A percentile compares a stretch with the other conserved stretches of the same genome.
phyloP scores from a whole-genome alignment of 1,140 invertebrate species.

The Polyergus mexicanus region DNA sequence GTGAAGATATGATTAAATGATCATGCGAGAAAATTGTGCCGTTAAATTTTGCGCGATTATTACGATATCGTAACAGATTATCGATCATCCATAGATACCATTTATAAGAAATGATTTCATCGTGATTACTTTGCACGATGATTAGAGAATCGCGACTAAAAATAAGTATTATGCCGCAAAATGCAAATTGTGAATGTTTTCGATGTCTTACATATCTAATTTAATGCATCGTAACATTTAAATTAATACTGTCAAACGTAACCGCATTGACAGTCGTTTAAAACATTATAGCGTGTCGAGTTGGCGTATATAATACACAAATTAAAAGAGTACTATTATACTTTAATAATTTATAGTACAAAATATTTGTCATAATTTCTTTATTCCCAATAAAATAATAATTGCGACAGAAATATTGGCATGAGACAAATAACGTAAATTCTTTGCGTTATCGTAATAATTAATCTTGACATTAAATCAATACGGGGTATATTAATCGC shows the following conservation, averaged over 20 bases:
- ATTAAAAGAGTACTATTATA: not conserved
- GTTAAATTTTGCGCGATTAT: constrained; percentile 1
- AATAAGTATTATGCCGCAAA: not conserved
- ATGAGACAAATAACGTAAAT: constrained; percentile 24
- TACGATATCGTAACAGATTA: not conserved
- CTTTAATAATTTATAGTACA: not conserved
- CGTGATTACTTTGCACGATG: not conserved
- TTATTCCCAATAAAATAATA: not conserved
- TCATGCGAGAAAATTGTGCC: not conserved
- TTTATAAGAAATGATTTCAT: constrained; percentile 43
- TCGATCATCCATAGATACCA: constrained; percentile 3
- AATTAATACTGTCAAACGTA: not conserved
- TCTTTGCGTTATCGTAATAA: constrained; percentile 29
- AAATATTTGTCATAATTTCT: not conserved
- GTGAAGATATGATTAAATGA: not conserved
- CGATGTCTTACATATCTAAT: constrained; percentile 7
- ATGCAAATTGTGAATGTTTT: constrained; percentile 6
- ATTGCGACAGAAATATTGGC: not conserved
- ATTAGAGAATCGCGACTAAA: not conserved
- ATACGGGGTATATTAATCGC: constrained; percentile 26
- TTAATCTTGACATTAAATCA: constrained; percentile 52
- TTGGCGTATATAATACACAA: not conserved
- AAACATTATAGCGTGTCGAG: not conserved
- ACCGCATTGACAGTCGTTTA: not conserved
- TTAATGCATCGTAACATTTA: not conserved